Conservation (phyloP, 2,113 vertebrate species). For the Oxyruncus cristatus region DNA sequence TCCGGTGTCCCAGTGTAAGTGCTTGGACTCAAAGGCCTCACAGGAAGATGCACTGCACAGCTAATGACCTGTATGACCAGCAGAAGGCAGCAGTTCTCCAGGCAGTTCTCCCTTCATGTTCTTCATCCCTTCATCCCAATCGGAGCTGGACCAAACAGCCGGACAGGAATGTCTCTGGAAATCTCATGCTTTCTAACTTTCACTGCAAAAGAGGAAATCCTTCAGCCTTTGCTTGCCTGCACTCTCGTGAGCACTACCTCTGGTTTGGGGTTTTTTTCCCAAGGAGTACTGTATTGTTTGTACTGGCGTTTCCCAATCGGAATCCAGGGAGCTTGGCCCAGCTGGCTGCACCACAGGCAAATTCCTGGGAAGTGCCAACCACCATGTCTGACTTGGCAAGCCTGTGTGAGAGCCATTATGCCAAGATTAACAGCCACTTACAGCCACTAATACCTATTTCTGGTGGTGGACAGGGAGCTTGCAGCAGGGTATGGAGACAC, state of each 20-base stretch:
- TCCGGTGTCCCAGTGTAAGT: not conserved
- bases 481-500: not conserved
- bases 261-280: not conserved
- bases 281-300: not conserved
- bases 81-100: not conserved
- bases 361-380: not conserved
- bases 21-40: not conserved
- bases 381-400: not conserved
- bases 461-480: not conserved
- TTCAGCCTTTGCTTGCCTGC: not conserved
- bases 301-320: not conserved
- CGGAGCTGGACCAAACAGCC: not conserved
- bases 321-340: not conserved
- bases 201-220: not conserved
- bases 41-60: not conserved
- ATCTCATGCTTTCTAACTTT: not conserved
- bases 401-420: not conserved
- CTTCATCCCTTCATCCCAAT: not conserved
- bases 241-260: not conserved
- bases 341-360: not conserved
- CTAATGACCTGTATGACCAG: not conserved
- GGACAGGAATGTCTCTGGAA: not conserved
- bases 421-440: constrained; percentile 10
- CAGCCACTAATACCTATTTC: constrained; percentile 2
- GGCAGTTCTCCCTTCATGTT: not conserved